phyloP scores from a whole-genome alignment of 2,113 vertebrate species.

The Erythrocebus patas region DNA sequence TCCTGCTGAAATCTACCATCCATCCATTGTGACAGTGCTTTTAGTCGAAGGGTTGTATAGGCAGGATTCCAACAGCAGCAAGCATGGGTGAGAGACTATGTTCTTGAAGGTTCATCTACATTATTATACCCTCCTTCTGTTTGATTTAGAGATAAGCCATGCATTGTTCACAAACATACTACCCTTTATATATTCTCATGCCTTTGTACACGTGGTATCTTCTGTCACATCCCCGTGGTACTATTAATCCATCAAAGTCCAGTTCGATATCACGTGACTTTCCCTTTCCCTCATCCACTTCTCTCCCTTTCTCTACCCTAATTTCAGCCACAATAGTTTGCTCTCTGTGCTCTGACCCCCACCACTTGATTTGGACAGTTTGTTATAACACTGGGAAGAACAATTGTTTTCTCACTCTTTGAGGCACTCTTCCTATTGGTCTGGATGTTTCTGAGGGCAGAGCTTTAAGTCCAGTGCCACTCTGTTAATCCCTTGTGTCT shows the following conservation, averaged over 20 bases:
- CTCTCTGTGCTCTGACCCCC: neutral
- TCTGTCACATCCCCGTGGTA: neutral
- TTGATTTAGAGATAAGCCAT: neutral
- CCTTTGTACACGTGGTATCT: neutral
- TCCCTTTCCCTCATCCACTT: neutral
- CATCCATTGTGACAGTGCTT: neutral
- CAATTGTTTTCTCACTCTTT: neutral
- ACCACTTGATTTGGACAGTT: neutral
- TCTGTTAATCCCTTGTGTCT: neutral
- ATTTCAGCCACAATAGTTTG: neutral
- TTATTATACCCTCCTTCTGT: neutral
- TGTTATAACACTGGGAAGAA: neutral
- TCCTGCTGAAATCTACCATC: neutral
- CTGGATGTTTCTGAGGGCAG: neutral
- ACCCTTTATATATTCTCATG: neutral
- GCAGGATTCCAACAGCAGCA: neutral
- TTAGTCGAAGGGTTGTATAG: neutral
- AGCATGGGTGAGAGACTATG: rapidly evolving
- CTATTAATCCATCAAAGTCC: neutral
- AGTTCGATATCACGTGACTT: neutral
- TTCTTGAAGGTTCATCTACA: neutral
- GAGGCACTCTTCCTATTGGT: neutral
- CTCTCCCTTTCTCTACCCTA: neutral
- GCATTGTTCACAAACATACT: neutral
- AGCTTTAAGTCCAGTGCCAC: neutral